Evolutionary conservation across 2,113 vertebrate genomes (phyloP).

Genomic region (Rhea americana): DNA sequence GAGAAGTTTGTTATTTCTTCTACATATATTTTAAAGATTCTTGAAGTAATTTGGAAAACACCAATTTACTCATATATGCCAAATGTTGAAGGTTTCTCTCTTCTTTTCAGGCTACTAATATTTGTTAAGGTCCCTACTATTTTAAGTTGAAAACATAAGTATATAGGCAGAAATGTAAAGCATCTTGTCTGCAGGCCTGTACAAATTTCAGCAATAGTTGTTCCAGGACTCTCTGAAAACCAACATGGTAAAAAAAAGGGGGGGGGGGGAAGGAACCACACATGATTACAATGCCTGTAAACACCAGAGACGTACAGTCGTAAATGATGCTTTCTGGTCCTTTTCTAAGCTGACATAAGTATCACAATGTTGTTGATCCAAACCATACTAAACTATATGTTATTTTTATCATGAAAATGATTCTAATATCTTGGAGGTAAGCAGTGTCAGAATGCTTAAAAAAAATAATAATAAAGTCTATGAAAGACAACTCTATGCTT

Average conservation of each 20-base stretch:
- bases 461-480: not conserved
- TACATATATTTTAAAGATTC: not conserved
- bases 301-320: not conserved
- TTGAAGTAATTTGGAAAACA: not conserved
- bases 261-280: no score
- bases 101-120: not conserved
- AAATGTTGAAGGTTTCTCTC: not conserved
- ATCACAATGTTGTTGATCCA: not conserved
- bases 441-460: not conserved
- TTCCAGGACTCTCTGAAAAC: not conserved
- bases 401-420: not conserved
- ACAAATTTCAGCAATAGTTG: rapidly evolving
- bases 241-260: not conserved
- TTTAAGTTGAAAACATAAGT: not conserved
- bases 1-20: not conserved
- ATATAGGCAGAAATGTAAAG: not conserved
- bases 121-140: not conserved
- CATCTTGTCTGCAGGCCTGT: not conserved
- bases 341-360: not conserved
- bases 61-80: not conserved
- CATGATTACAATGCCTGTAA: rapidly evolving
- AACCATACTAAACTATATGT: rapidly evolving
- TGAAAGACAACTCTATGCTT: not conserved
- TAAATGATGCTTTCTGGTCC: not conserved
- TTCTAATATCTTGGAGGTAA: rapidly evolving